Evolutionary conservation across 2,888 invertebrate genomes (phyloP).

Genomic region (Cetonia aurata): DNA sequence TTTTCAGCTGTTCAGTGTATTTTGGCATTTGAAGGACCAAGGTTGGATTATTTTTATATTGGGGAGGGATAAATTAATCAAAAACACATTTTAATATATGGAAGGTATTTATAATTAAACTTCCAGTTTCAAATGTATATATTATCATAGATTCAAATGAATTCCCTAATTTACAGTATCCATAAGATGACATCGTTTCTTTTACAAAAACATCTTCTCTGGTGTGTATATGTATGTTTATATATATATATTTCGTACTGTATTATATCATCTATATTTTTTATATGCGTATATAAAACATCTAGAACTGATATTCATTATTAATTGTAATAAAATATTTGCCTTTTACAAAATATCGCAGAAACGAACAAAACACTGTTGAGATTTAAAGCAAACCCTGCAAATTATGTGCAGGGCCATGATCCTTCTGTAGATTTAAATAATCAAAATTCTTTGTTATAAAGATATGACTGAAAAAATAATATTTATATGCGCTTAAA

Average conservation of each 20-base stretch:
- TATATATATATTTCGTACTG: constrained; percentile 27
- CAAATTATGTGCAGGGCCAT: too few species aligned
- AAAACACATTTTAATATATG: constrained; percentile 53
- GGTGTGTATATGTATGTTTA: constrained; percentile 24
- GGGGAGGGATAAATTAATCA: constrained; percentile 47
- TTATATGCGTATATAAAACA: constrained; percentile 40
- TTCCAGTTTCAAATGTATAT: constrained; percentile 66
- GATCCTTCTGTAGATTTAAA: too few species aligned
- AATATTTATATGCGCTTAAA: too few species aligned
- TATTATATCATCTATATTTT: constrained; percentile 35
- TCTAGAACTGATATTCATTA: constrained; percentile 53
- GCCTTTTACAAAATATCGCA: too few species aligned
- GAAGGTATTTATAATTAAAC: constrained; percentile 67
- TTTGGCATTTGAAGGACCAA: too few species aligned
- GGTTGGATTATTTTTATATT: background rate
- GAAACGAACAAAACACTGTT: background rate
- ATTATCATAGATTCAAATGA: constrained; percentile 58
- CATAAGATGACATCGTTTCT: constrained; percentile 54
- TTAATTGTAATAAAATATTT: too few species aligned
- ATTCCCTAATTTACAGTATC: constrained; percentile 62
- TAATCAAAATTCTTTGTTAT: too few species aligned
- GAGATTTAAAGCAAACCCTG: background rate
- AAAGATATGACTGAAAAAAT: too few species aligned
- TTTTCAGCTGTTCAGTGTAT: too few species aligned
- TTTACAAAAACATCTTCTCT: constrained; percentile 44